These are phyloP conservation scores for Lophius piscatorius DNA, from an alignment of 2,113 vertebrate genomes.

Conservation along the genomic window DNA sequence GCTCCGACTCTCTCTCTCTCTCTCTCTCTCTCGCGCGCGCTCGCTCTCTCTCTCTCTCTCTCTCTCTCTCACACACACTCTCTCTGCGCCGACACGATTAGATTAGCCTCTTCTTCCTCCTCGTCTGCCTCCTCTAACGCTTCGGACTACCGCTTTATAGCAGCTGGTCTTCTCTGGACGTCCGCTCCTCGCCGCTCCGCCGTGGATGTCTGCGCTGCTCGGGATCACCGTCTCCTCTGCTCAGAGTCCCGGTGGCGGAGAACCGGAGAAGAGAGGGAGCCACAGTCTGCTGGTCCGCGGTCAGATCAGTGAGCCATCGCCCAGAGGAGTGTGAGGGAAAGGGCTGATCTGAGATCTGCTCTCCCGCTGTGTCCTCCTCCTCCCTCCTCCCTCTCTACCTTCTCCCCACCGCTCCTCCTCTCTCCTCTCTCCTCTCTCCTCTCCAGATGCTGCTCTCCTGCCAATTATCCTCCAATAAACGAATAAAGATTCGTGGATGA, in stretches of 20 bases:
- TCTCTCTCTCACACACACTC: constrained; percentile 37
- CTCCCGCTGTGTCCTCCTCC: constrained; percentile 13
- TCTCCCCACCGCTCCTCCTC: not conserved
- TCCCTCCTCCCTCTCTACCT: not conserved
- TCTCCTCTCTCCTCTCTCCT: not conserved
- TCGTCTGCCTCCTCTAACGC: no score
- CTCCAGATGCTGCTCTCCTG: no score
- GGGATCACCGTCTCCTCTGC: constrained; percentile 66
- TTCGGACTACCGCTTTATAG: no score
- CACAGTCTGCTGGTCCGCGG: constrained; percentile 51
- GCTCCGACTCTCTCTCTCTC: constrained; percentile 63
- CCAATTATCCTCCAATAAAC: no score
- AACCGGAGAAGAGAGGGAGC: constrained; percentile 30
- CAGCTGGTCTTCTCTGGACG: no score
- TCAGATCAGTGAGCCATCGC: constrained; percentile 50
- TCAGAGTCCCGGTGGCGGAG: constrained; percentile 54
- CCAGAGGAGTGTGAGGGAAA: not conserved
- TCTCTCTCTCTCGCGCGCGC: no score
- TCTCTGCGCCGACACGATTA: no score
- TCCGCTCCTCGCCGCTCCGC: constrained; percentile 57
- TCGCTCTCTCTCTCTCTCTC: constrained; percentile 37
- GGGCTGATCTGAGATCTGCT: constrained; percentile 64
- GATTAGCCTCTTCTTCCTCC: no score
- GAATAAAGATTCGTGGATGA: no score
- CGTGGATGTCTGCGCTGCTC: constrained; percentile 63